Evolutionary conservation across 2,888 invertebrate genomes (phyloP), one percentile per base, ranked within the genome.

Genomic region (Eupithecia vulgata): DNA sequence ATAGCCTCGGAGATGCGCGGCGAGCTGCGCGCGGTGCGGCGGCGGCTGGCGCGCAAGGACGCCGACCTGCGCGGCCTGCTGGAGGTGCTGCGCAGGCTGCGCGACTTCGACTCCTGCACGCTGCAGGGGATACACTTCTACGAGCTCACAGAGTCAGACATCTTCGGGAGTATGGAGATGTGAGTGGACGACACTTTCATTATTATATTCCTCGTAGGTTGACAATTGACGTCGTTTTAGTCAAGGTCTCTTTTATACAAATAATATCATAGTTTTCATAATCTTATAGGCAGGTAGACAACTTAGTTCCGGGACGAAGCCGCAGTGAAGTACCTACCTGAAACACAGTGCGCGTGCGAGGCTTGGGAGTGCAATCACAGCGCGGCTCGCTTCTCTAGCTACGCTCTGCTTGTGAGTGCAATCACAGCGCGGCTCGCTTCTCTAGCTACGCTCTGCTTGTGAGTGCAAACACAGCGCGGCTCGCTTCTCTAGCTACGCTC

Each of bases 61-160:
- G 90, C 91, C 0, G 95, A 95, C 85, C 88, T 95, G 73, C 91
- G 91, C 62, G 94, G 94, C 13, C 90, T 95, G 71, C 83, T 95
- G 67, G 94, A 95, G 83, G 90, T 95, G 79, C 89, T 95, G 82
- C 90, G 95, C 15, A 87, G 95, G 6, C 92, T 95, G 57, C 84
- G 94, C 0, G 92, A 92, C 79, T 90, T 91, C 78, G 95, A 95
- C 85, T 83, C 85, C 84, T 94, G 95, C 92, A 90, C 91, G 72
- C 88, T 95, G 1, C 90, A 95, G 48, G 95, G 93, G 25, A 94
- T 95, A 78, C 91, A 91, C 81, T 95, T 95, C 86, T 93, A 89
- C 79, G 95, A 94, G 74, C 92, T 95, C 85, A 92, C 93, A 0
- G 90, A 92, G 78, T 88, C 90, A 0, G 93, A 94, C 72, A 93